These are phyloP conservation scores for Hydropotes inermis DNA, from an alignment of 2,113 vertebrate species.

Conservation along the genomic window DNA sequence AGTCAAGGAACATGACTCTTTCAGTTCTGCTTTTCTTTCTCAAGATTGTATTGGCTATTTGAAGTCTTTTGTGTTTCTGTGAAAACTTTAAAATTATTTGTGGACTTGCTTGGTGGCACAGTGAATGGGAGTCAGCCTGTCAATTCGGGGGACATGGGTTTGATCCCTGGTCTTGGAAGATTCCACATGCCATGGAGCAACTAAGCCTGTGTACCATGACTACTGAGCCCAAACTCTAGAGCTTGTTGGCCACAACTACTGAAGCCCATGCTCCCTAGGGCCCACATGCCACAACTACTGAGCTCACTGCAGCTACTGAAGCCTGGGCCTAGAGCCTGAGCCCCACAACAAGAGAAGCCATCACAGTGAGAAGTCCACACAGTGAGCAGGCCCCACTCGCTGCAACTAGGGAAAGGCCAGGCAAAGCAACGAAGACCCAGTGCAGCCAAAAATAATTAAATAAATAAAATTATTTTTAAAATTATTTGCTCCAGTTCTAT, in stretches of 20 bases:
- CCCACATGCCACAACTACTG: background rate
- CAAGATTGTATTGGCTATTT: background rate
- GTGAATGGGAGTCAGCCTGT: background rate
- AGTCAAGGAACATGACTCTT: background rate
- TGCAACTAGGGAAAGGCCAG: background rate
- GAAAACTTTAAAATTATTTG: background rate
- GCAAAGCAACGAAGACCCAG: background rate
- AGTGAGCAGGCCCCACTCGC: accelerated
- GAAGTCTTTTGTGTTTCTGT: background rate
- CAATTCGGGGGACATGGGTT: background rate
- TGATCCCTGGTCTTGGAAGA: background rate
- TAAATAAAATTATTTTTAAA: background rate
- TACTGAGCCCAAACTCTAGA: background rate
- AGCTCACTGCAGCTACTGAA: background rate
- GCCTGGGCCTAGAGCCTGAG: background rate
- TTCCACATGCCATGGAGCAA: background rate
- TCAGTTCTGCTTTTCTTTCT: background rate
- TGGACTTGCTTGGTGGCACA: background rate
- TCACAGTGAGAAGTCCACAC: background rate
- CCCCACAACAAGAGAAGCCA: background rate
- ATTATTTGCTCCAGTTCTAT: background rate
- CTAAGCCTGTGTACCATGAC: background rate
- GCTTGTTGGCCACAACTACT: background rate
- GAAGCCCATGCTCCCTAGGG: background rate
- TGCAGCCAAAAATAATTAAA: background rate